phyloP scores from a whole-genome alignment of 2,888 invertebrate species.

The Leptarthrus brevirostris region DNA sequence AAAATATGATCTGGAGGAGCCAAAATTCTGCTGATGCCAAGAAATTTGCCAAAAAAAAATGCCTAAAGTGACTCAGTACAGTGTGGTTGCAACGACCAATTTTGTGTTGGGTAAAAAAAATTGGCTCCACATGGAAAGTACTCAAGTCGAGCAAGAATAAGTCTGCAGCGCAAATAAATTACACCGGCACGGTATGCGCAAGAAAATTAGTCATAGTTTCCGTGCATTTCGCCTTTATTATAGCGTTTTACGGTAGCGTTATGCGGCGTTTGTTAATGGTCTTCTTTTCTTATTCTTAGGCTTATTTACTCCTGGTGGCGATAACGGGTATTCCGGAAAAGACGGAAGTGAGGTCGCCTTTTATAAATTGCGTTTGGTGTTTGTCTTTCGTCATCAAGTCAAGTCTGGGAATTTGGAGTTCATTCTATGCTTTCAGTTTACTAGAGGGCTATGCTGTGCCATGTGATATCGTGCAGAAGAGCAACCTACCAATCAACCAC shows the following conservation, averaged over 20 bases:
- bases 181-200: not conserved
- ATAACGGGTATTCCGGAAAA: slow-evolving; percentile 1
- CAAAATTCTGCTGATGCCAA: too few species aligned
- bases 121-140: not conserved
- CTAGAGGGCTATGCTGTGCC: not conserved
- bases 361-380: slow-evolving; percentile 6
- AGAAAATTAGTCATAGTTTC: not conserved
- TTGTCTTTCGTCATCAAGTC: slow-evolving; percentile 8
- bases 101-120: too few species aligned
- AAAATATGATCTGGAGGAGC: not conserved
- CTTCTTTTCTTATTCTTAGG: not conserved
- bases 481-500: not conserved
- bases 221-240: not conserved
- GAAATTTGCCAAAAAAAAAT: too few species aligned
- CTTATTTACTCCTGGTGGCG: slow-evolving; percentile 10
- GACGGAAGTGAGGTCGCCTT: slow-evolving; percentile 24
- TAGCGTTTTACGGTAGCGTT: not conserved
- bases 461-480: not conserved
- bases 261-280: not conserved
- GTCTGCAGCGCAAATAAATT: not conserved
- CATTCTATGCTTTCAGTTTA: not conserved
- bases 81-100: too few species aligned
- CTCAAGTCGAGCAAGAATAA: not conserved
- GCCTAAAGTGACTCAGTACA: too few species aligned
- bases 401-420: not conserved